Evolutionary conservation across 2,797 vertebrate genomes (phyloP).

Genomic region (Kryptolebias ocellatus): DNA sequence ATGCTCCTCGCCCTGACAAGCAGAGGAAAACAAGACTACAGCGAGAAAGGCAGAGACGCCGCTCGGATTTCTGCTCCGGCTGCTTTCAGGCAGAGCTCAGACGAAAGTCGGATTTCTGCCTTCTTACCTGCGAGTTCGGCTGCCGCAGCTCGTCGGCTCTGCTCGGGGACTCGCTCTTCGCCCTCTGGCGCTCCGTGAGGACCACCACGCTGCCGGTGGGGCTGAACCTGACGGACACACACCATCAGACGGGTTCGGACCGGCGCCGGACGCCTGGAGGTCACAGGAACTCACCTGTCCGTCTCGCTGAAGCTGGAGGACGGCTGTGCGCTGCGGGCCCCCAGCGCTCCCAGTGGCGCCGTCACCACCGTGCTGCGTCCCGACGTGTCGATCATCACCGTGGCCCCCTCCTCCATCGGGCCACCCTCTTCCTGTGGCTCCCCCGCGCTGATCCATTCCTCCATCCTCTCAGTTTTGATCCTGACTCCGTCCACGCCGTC

Average conservation of each 20-base stretch:
- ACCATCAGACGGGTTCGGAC: not conserved
- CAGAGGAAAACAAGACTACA: not conserved
- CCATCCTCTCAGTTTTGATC: conserved; percentile 94
- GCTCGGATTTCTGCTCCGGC: not conserved
- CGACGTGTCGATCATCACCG: conserved; percentile 93
- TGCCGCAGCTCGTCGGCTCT: conserved; percentile 90
- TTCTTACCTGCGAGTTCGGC: conserved; percentile 89
- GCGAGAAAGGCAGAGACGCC: not conserved
- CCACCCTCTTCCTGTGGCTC: conserved; percentile 92
- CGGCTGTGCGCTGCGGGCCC: conserved; percentile 86
- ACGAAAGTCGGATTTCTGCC: too few relatives aligned
- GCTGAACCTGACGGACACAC: conserved; percentile 89
- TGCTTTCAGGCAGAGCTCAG: not conserved
- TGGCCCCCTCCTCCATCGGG: conserved; percentile 88
- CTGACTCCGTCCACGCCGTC: conserved; percentile 87
- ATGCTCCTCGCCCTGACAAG: conserved; percentile 88
- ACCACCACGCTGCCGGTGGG: conserved; percentile 93
- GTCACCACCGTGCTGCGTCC: conserved; percentile 87
- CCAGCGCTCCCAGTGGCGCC: conserved; percentile 75
- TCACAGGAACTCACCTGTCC: conserved; percentile 84
- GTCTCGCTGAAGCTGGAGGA: conserved; percentile 92
- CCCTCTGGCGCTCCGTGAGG: conserved; percentile 89
- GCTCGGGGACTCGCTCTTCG: conserved; percentile 95
- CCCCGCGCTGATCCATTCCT: conserved; percentile 89
- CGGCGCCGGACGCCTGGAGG: not conserved